Evolutionary conservation across 2,113 vertebrate genomes (phyloP).

Genomic region (Cheilinus undulatus): DNA sequence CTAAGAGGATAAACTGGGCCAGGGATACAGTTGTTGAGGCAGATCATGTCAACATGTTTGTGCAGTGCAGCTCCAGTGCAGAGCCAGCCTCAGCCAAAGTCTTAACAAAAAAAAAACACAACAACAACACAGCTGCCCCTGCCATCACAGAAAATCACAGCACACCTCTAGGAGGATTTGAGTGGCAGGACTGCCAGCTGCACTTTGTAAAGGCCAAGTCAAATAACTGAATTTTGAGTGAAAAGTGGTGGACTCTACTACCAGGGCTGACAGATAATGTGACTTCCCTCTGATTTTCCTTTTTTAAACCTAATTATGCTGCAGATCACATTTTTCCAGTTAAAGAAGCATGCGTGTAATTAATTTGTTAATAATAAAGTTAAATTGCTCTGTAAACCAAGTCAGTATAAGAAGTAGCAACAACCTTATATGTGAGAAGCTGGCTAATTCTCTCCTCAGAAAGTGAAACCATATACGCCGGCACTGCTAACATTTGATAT

Average conservation of each 20-base stretch:
- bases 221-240: neutral
- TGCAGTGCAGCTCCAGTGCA: slow-evolving; percentile 24
- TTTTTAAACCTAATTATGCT: neutral
- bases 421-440: neutral
- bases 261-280: neutral
- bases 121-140: neutral
- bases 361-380: neutral
- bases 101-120: neutral
- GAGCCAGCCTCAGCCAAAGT: slow-evolving; percentile 22
- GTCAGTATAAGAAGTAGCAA: neutral
- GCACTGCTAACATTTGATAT: too few species aligned
- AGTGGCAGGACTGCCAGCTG: neutral
- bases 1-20: slow-evolving; percentile 70
- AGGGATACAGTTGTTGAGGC: slow-evolving; percentile 63
- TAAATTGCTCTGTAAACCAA: neutral
- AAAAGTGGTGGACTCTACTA: slow-evolving; percentile 1
- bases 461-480: too few species aligned
- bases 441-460: neutral
- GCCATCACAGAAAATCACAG: neutral
- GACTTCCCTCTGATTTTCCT: neutral
- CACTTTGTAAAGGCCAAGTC: neutral
- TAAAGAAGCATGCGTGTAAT: neutral
- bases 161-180: neutral
- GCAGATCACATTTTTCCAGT: neutral
- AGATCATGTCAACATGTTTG: slow-evolving; percentile 62